A percentile compares a stretch with the other conserved stretches of the same genome.
These are phyloP conservation scores for Opisthograptis luteolata DNA, from an alignment of 2,888 invertebrate species.

Conservation along the genomic window DNA sequence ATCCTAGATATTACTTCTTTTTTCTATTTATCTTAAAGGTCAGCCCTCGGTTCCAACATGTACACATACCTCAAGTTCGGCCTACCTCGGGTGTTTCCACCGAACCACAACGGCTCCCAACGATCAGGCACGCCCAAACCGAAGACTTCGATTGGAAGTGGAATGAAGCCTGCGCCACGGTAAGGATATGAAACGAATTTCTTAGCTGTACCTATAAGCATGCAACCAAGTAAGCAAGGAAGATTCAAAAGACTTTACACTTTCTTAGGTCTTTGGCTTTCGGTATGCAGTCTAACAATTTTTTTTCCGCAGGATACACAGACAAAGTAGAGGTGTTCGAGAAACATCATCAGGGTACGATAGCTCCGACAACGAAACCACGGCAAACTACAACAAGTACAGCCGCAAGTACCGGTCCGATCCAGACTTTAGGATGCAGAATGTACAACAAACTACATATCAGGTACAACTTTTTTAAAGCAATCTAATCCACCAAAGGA, in stretches of 20 bases:
- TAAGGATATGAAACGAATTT: conserved; percentile 34
- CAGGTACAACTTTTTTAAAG: conserved; percentile 60
- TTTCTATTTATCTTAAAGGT: too few relatives aligned
- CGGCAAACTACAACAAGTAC: conserved; percentile 86
- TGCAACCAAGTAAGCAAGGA: too few relatives aligned
- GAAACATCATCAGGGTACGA: conserved; percentile 97
- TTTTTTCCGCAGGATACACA: conserved; percentile 72
- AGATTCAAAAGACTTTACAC: too few relatives aligned
- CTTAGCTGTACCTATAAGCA: neutral
- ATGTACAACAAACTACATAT: conserved; percentile 84
- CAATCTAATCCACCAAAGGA: neutral
- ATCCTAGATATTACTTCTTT: too few relatives aligned
- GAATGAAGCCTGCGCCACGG: conserved; percentile 82
- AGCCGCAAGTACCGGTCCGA: conserved; percentile 93
- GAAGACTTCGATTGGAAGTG: conserved; percentile 81
- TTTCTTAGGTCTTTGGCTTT: too few relatives aligned
- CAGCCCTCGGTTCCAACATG: conserved; percentile 95
- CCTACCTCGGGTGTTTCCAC: conserved; percentile 95
- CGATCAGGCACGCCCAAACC: conserved; percentile 87
- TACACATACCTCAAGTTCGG: conserved; percentile 98
- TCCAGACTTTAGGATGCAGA: conserved; percentile 91
- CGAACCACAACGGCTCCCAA: conserved; percentile 89
- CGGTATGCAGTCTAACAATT: neutral
- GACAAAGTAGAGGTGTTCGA: conserved; percentile 86
- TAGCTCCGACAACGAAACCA: conserved; percentile 93